phyloP scores from a whole-genome alignment of 2,797 vertebrate species.

The Chiroxiphia lanceolata region DNA sequence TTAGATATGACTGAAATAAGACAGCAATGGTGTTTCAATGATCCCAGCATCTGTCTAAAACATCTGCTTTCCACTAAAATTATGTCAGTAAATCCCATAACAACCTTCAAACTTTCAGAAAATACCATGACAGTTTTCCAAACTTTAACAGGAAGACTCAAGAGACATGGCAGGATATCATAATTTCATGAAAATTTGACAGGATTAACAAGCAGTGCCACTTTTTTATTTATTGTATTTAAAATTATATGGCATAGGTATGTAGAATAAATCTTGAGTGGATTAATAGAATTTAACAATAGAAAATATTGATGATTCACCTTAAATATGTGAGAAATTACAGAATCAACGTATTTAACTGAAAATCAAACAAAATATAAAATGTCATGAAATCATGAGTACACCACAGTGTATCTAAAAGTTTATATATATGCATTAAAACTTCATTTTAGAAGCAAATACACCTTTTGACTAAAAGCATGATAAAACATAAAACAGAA shows the following conservation, averaged over 20 bases:
- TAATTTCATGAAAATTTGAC: background rate
- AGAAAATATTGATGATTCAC: background rate
- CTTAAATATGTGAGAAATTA: background rate
- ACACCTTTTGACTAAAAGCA: background rate
- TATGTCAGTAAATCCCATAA: background rate
- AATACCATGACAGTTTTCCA: background rate
- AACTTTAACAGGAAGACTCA: background rate
- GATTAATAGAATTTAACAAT: background rate
- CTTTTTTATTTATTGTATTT: background rate
- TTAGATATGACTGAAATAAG: background rate
- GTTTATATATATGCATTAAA: background rate
- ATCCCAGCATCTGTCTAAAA: background rate
- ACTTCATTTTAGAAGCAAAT: background rate
- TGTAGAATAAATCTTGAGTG: background rate
- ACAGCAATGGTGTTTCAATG: background rate
- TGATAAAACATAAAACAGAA: background rate
- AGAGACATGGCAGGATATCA: background rate
- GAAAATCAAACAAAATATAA: background rate
- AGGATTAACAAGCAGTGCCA: background rate
- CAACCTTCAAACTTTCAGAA: background rate
- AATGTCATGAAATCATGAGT: background rate
- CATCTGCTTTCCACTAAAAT: background rate
- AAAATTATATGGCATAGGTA: background rate
- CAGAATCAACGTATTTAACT: background rate
- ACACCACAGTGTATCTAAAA: background rate